Conservation (phyloP, 2,888 invertebrate species). For the Pristionchus entomophagus region DNA sequence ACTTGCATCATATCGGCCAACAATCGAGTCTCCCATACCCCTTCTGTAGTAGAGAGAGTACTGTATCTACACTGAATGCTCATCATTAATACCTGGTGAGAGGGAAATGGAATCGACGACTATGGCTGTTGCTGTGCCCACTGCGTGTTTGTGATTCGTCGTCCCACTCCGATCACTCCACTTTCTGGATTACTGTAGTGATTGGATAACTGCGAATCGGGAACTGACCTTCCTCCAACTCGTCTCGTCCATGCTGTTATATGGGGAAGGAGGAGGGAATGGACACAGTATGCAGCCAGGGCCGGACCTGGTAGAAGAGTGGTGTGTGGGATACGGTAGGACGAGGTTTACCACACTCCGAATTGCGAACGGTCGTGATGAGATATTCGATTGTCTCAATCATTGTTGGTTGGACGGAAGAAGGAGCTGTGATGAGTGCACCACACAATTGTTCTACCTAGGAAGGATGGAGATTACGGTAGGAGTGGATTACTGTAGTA, state of each 20-base stretch:
- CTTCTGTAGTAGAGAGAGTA: conserved; percentile 49
- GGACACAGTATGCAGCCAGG: conserved; percentile 45
- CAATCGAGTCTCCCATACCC: conserved; percentile 56
- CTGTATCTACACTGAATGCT: neutral
- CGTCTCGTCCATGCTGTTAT: conserved; percentile 43
- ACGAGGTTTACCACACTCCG: conserved; percentile 52
- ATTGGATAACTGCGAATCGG: neutral
- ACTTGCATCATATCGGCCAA: conserved; percentile 58
- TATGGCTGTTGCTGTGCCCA: conserved; percentile 62
- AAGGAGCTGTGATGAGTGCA: conserved; percentile 59
- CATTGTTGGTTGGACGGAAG: conserved; percentile 58
- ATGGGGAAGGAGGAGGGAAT: conserved; percentile 46
- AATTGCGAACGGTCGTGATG: conserved; percentile 54
- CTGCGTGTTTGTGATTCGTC: conserved; percentile 52
- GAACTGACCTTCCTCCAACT: conserved; percentile 34
- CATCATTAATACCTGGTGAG: conserved; percentile 51
- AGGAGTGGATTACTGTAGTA: neutral
- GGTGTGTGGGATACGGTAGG: conserved; percentile 9
- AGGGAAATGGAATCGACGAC: conserved; percentile 59
- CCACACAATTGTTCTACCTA: conserved; percentile 63
- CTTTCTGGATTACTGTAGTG: conserved; percentile 11
- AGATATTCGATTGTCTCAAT: conserved; percentile 59
- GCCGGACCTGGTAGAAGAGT: neutral
- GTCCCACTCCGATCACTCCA: neutral
- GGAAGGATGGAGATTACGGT: neutral